Evolutionary conservation across 2,113 vertebrate genomes (phyloP).

Genomic region (Pandion haliaetus): DNA sequence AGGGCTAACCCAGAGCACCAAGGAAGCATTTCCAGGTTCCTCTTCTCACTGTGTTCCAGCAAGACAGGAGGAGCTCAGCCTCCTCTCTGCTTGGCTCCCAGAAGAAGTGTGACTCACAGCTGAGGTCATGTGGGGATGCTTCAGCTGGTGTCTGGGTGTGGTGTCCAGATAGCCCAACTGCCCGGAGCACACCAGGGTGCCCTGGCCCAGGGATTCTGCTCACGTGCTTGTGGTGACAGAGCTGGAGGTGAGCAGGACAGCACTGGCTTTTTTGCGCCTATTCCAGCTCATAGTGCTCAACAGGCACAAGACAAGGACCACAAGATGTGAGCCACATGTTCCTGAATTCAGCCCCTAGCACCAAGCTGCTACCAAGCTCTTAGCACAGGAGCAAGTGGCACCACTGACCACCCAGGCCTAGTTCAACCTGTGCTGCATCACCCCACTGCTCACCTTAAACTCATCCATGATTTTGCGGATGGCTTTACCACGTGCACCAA

Average conservation of each 20-base stretch:
- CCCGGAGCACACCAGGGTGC: background rate
- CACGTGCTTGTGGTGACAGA: background rate
- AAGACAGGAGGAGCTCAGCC: background rate
- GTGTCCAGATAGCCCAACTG: background rate
- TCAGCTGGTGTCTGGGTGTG: background rate
- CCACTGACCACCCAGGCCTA: background rate
- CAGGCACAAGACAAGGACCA: background rate
- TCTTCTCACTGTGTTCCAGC: background rate
- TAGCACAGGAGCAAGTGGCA: background rate
- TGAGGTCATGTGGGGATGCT: background rate
- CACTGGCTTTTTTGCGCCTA: background rate
- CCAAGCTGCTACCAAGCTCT: background rate
- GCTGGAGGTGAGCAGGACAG: background rate
- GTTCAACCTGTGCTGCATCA: rapidly evolving
- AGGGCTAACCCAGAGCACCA: background rate
- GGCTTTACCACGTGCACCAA: conserved; percentile 94
- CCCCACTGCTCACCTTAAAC: conserved; percentile 82
- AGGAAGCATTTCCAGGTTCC: background rate
- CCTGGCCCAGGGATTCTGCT: background rate
- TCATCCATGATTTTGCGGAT: conserved; percentile 99
- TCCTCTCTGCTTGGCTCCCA: background rate
- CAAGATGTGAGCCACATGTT: background rate
- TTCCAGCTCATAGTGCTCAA: background rate
- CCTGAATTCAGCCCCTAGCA: background rate
- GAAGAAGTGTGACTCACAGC: background rate